Evolutionary conservation across 23 tunicate genomes (phyloP).

Genomic region (Trididemnum clinides): DNA sequence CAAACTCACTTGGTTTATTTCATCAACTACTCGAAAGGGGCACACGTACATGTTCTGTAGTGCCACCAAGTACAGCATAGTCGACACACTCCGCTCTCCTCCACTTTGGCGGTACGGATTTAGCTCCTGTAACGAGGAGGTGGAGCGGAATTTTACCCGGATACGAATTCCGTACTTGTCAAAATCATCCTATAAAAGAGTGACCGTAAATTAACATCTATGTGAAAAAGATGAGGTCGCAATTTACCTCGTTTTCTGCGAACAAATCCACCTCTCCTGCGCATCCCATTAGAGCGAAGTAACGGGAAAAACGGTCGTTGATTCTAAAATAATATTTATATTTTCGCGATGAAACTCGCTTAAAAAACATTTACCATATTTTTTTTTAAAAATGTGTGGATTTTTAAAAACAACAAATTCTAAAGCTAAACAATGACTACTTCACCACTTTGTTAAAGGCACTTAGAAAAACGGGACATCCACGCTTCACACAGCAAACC

Average conservation of each 20-base stretch:
- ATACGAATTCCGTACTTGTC: conserved; percentile 91
- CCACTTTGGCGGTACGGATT: conserved; percentile 90
- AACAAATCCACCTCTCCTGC: conserved; percentile 88
- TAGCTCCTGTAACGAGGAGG: conserved; percentile 61
- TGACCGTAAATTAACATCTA: not conserved
- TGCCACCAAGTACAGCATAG: conserved; percentile 94
- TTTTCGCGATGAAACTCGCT: no score
- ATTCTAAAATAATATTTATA: no score
- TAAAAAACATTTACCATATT: no score
- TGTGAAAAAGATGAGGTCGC: not conserved
- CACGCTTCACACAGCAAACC: no score
- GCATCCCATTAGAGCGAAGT: conserved; percentile 84
- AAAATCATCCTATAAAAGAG: conserved; percentile 60
- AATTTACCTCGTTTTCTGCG: conserved; percentile 60
- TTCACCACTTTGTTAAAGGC: no score
- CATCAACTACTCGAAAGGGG: conserved; percentile 93
- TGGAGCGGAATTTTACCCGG: conserved; percentile 82
- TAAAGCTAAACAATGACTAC: no score
- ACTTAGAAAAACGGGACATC: no score
- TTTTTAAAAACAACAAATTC: no score
- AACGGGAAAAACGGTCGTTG: conserved; percentile 67
- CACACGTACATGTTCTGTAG: conserved; percentile 72
- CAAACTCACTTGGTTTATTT: conserved; percentile 77
- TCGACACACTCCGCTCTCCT: conserved; percentile 93
- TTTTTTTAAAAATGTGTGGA: no score